phyloP scores from a whole-genome alignment of 92 coral and sea anemone species.

The Umimayanthus kanabou region DNA sequence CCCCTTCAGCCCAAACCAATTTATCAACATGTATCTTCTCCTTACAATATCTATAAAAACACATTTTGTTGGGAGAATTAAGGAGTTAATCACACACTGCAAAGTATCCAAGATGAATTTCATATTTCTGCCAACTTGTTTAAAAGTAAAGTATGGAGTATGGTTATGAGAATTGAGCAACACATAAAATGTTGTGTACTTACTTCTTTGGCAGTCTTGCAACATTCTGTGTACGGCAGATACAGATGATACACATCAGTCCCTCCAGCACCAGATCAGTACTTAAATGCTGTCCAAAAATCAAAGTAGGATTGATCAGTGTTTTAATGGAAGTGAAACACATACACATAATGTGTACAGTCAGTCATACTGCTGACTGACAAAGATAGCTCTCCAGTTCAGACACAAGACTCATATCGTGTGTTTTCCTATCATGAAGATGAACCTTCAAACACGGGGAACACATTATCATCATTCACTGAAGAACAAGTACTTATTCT shows the following conservation, averaged over 20 bases:
- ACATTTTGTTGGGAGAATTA: too few relatives aligned
- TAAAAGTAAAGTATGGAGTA: too few relatives aligned
- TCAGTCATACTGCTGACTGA: background rate
- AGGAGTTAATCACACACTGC: too few relatives aligned
- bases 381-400: slow-evolving; percentile 3
- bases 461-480: slow-evolving; percentile 38
- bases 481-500: background rate
- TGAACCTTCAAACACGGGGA: slow-evolving; percentile 29
- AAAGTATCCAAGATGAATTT: too few relatives aligned
- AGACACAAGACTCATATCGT: slow-evolving; percentile 30
- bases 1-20: too few relatives aligned
- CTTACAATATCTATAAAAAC: too few relatives aligned
- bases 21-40: too few relatives aligned
- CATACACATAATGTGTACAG: too few relatives aligned
- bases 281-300: slow-evolving; percentile 59
- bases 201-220: slow-evolving; percentile 80
- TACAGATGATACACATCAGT: slow-evolving; percentile 73
- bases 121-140: too few relatives aligned
- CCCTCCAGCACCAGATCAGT: slow-evolving; percentile 68
- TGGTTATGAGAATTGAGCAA: too few relatives aligned
- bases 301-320: background rate
- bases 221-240: slow-evolving; percentile 71
- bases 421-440: slow-evolving; percentile 23
- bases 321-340: background rate
- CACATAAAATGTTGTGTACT: slow-evolving; percentile 6